Conservation (phyloP, 1,140 invertebrate genomes). For the Galendromus occidentalis region DNA sequence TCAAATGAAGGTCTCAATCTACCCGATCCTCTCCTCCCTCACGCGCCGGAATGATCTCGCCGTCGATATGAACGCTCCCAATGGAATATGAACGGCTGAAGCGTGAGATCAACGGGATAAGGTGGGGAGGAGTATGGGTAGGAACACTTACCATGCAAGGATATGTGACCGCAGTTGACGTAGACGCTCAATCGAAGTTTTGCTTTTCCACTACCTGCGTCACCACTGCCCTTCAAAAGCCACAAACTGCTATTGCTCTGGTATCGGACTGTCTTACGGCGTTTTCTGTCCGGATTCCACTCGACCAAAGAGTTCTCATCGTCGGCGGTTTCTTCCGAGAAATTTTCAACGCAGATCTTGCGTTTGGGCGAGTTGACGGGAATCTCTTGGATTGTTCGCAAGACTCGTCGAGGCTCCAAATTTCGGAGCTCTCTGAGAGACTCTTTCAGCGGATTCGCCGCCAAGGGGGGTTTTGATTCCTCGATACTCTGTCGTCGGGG, state of each 20-base stretch:
- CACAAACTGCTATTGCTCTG: background rate
- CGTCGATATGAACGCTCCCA: too few relatives aligned
- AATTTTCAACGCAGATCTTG: background rate
- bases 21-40: too few relatives aligned
- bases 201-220: background rate
- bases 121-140: too few relatives aligned
- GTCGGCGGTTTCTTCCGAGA: background rate
- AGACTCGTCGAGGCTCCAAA: background rate
- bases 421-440: background rate
- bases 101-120: too few relatives aligned
- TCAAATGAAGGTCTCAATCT: too few relatives aligned
- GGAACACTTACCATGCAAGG: background rate
- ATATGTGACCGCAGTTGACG: background rate
- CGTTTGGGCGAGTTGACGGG: background rate
- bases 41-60: too few relatives aligned
- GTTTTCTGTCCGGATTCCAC: background rate
- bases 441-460: background rate
- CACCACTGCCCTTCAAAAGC: background rate
- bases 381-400: background rate
- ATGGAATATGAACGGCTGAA: too few relatives aligned
- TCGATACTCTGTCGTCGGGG: background rate
- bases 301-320: background rate
- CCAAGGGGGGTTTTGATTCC: background rate
- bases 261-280: background rate
- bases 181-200: constrained; percentile 1